These are phyloP conservation scores for Chrysocyon brachyurus DNA, from an alignment of 2,797 vertebrate species.

Conservation along the genomic window DNA sequence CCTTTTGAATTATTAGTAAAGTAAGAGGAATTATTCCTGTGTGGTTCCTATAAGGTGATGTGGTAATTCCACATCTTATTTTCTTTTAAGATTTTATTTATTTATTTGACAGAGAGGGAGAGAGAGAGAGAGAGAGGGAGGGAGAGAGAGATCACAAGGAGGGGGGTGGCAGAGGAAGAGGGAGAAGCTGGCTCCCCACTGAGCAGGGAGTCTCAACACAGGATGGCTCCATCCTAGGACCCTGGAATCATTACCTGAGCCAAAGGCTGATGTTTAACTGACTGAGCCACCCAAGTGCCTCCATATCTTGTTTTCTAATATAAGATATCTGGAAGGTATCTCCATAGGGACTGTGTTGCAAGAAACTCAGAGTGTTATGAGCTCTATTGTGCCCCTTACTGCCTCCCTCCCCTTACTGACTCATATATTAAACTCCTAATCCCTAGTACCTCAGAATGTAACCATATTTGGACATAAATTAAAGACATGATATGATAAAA, in stretches of 20 bases:
- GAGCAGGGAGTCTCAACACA: neutral
- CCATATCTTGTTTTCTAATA: neutral
- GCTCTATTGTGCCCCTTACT: neutral
- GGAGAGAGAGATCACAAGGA: neutral
- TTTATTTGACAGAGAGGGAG: neutral
- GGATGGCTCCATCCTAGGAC: neutral
- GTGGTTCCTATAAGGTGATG: neutral
- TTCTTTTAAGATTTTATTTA: neutral
- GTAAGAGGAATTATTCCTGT: neutral
- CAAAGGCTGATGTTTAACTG: neutral
- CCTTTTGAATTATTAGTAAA: slow-evolving; percentile 8
- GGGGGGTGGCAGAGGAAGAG: neutral
- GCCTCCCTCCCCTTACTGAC: rapidly evolving
- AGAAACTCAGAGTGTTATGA: neutral
- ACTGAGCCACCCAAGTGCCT: neutral
- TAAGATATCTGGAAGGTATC: neutral
- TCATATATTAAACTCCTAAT: neutral
- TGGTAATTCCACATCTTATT: neutral
- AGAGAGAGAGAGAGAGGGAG: rapidly evolving
- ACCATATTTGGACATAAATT: neutral
- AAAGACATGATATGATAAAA: neutral
- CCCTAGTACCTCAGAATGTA: neutral
- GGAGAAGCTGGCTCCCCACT: rapidly evolving
- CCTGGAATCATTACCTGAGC: neutral
- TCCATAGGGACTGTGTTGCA: neutral